Evolutionary conservation across 2,888 invertebrate species (phyloP).

Genomic region (Lacanobia wlatinum): DNA sequence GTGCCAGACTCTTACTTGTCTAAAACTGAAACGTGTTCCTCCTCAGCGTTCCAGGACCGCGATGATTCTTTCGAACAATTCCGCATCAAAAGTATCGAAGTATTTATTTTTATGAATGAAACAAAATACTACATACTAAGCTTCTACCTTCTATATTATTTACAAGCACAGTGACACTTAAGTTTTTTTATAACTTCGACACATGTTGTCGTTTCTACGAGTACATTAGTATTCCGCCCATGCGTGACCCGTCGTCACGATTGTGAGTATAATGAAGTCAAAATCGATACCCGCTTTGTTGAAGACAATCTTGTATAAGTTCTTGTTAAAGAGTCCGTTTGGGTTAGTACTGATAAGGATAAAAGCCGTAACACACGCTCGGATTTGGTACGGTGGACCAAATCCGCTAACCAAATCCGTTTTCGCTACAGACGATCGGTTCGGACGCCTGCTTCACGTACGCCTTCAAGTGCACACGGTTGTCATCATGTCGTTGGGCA

Average conservation of each 20-base stretch:
- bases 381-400: no score
- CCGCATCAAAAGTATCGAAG: no score
- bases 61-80: no score
- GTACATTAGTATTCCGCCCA: conserved; percentile 8
- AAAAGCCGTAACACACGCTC: no score
- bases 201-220: neutral
- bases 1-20: no score
- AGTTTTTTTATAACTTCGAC: conserved; percentile 10
- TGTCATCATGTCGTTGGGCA: no score
- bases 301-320: neutral
- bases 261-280: neutral
- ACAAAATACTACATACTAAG: neutral
- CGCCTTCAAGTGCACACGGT: no score
- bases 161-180: neutral
- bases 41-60: no score
- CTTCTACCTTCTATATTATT: neutral
- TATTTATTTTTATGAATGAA: neutral
- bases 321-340: neutral
- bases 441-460: no score
- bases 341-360: neutral
- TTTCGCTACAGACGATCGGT: no score
- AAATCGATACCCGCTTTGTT: conserved; percentile 28
- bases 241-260: conserved; percentile 22
- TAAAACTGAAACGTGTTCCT: no score
- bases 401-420: no score